phyloP scores from a whole-genome alignment of 2,888 invertebrate genomes.

The Calliscelio sp. region DNA sequence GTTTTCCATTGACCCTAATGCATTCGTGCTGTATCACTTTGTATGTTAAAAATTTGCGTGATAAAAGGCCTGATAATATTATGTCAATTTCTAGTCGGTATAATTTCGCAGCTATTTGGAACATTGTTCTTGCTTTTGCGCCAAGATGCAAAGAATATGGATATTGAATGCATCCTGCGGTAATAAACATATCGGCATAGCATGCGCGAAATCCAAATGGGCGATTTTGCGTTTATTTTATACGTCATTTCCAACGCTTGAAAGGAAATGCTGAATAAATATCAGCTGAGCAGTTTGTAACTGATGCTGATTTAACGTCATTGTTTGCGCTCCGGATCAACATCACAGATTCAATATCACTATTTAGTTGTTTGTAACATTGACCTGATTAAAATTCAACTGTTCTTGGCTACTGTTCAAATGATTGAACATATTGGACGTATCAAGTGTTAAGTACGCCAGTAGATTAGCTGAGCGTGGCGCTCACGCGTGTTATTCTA shows the following conservation, averaged over 20 bases:
- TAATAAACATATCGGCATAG: slow-evolving; percentile 34
- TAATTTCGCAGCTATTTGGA: slow-evolving; percentile 40
- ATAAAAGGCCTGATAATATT: neutral
- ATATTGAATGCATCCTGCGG: slow-evolving; percentile 31
- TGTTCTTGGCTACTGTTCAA: slow-evolving; percentile 24
- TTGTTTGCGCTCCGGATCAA: slow-evolving; percentile 22
- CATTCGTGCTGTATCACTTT: neutral
- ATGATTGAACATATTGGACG: slow-evolving; percentile 25
- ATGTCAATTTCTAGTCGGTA: slow-evolving; percentile 3
- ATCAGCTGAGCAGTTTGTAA: slow-evolving; percentile 38
- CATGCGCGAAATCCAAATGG: slow-evolving; percentile 21
- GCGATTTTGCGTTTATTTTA: slow-evolving; percentile 31
- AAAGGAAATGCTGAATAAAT: slow-evolving; percentile 31
- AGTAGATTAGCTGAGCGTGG: neutral
- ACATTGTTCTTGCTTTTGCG: slow-evolving; percentile 36
- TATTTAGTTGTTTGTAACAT: slow-evolving; percentile 28
- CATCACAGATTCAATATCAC: slow-evolving; percentile 34
- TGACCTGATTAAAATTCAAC: slow-evolving; percentile 44
- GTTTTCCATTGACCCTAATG: too few species aligned
- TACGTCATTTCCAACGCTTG: slow-evolving; percentile 31
- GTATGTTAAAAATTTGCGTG: neutral
- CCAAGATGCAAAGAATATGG: slow-evolving; percentile 45
- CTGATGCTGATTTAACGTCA: slow-evolving; percentile 50
- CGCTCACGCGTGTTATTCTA: too few species aligned
- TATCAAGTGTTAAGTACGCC: slow-evolving; percentile 40